These are phyloP conservation scores for Zapornia atra DNA, from an alignment of 2,113 vertebrate species.

Conservation along the genomic window DNA sequence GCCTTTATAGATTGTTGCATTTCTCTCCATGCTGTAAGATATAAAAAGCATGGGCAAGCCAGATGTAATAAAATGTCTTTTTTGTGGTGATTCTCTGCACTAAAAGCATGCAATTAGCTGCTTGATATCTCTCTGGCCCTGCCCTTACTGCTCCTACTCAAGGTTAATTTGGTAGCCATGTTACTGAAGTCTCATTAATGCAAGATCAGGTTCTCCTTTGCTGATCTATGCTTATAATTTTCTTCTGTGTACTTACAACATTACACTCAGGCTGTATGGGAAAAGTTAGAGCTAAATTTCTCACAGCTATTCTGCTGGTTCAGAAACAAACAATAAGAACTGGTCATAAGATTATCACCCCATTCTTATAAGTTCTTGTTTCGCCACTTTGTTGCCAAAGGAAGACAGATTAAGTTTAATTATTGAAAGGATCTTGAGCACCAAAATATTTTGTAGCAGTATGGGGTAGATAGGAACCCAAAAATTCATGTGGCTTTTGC, in stretches of 20 bases:
- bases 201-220: background rate
- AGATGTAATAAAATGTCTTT: background rate
- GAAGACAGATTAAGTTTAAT: background rate
- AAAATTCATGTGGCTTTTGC: background rate
- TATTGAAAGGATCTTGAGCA: background rate
- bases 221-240: background rate
- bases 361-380: background rate
- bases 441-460: background rate
- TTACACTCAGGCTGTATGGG: background rate
- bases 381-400: background rate
- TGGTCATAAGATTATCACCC: background rate
- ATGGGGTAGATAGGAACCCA: background rate
- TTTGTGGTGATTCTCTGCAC: background rate
- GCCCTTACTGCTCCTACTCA: background rate
- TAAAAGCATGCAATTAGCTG: background rate
- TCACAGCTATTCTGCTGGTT: background rate
- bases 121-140: background rate
- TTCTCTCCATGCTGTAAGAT: background rate
- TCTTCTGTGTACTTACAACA: background rate
- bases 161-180: background rate
- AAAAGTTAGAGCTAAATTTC: background rate
- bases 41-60: background rate
- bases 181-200: constrained; percentile 40
- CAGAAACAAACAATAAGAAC: background rate
- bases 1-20: background rate